phyloP scores from a whole-genome alignment of 2,888 invertebrate species.

The Lobophora halterata region DNA sequence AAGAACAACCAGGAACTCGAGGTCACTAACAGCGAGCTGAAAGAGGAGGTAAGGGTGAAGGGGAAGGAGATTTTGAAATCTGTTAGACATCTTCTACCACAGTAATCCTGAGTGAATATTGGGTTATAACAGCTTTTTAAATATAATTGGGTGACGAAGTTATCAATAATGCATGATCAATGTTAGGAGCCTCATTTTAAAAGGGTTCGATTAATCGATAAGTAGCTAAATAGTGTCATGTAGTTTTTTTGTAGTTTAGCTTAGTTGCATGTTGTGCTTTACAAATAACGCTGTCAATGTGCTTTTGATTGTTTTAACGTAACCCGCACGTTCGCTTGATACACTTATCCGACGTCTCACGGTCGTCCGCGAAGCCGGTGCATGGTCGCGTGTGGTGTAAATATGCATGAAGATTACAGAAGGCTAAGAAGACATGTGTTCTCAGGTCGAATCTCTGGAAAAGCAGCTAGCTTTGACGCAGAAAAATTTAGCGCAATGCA shows the following conservation, averaged over 20 bases:
- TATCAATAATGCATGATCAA: too few species aligned
- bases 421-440: constrained; percentile 72
- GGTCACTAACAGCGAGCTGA: constrained; percentile 84
- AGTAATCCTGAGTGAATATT: too few species aligned
- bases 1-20: constrained; percentile 83
- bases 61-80: neutral
- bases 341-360: too few species aligned
- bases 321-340: constrained; percentile 46
- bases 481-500: constrained; percentile 76
- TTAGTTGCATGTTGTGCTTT: constrained; percentile 41
- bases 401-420: constrained; percentile 57
- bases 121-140: neutral
- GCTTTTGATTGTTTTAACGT: constrained; percentile 39
- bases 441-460: constrained; percentile 81
- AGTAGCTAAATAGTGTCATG: too few species aligned
- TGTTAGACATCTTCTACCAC: too few species aligned
- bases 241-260: constrained; percentile 23
- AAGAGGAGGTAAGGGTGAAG: constrained; percentile 81
- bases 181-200: too few species aligned
- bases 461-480: constrained; percentile 79
- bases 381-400: constrained; percentile 55
- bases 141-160: too few species aligned
- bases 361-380: constrained; percentile 51
- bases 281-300: constrained; percentile 47
- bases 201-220: too few species aligned